Evolutionary conservation across 2,888 invertebrate genomes (phyloP).

Genomic region (Bombylius major): DNA sequence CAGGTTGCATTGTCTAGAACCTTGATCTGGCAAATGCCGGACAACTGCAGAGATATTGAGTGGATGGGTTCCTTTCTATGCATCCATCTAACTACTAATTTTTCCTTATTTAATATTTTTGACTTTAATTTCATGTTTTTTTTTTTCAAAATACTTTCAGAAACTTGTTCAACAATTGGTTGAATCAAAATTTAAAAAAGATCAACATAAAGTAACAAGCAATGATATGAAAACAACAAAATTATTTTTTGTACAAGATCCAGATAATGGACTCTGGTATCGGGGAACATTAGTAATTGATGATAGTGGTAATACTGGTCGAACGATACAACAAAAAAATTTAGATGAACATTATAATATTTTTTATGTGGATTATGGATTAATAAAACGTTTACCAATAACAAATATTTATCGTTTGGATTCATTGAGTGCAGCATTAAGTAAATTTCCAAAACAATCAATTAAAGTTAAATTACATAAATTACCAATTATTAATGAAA

Average conservation of each 20-base stretch:
- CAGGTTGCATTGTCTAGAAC: too few relatives aligned
- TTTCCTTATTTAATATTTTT: too few relatives aligned
- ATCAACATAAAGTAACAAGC: conserved; percentile 25
- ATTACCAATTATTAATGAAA: conserved; percentile 41
- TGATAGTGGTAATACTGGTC: neutral
- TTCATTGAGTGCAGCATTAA: conserved; percentile 41
- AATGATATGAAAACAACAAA: conserved; percentile 30
- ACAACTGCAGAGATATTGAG: too few relatives aligned
- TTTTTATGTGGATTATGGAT: conserved; percentile 44
- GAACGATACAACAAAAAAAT: conserved; percentile 19
- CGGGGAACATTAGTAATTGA: conserved; percentile 36
- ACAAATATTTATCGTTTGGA: conserved; percentile 39
- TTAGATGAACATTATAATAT: conserved; percentile 36
- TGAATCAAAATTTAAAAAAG: conserved; percentile 27
- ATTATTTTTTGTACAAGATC: conserved; percentile 39
- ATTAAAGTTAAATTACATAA: conserved; percentile 44
- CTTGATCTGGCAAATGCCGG: too few relatives aligned
- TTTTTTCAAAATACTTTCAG: conserved; percentile 8
- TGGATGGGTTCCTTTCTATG: too few relatives aligned
- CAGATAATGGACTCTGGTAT: conserved; percentile 34
- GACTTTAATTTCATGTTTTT: too few relatives aligned
- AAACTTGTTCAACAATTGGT: conserved; percentile 25
- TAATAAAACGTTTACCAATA: conserved; percentile 34
- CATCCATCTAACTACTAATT: too few relatives aligned
- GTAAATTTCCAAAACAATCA: conserved; percentile 46